phyloP scores from a whole-genome alignment of 1,140 invertebrate species.

The Chrysopa pallens region DNA sequence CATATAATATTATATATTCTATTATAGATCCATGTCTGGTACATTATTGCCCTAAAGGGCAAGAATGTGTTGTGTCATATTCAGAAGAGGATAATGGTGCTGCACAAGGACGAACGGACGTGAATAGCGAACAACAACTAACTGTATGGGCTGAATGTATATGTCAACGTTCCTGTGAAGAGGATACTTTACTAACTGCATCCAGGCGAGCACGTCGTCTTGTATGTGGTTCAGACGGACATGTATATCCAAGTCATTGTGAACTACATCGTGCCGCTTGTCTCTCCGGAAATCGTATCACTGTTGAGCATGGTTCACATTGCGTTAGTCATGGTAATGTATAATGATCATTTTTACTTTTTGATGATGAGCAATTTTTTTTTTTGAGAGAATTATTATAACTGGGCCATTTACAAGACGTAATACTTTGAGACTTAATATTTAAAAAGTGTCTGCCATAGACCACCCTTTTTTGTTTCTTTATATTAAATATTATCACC shows the following conservation, averaged over 20 bases:
- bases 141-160: slow-evolving; percentile 31
- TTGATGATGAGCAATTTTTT: too few species aligned
- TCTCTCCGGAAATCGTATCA: slow-evolving; percentile 33
- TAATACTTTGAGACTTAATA: too few species aligned
- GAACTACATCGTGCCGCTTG: slow-evolving; percentile 55
- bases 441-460: too few species aligned
- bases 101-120: too few species aligned
- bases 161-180: slow-evolving; percentile 35
- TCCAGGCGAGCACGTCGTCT: slow-evolving; percentile 26
- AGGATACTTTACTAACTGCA: slow-evolving; percentile 3
- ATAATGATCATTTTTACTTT: not conserved
- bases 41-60: slow-evolving; percentile 46
- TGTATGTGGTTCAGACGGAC: slow-evolving; percentile 58
- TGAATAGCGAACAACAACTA: not conserved
- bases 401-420: too few species aligned
- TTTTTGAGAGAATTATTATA: too few species aligned
- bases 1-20: not conserved
- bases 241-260: slow-evolving; percentile 56
- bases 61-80: slow-evolving; percentile 37
- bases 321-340: slow-evolving; percentile 26
- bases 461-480: too few species aligned
- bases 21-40: slow-evolving; percentile 40
- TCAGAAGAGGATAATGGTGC: slow-evolving; percentile 15
- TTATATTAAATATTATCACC: too few species aligned
- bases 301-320: slow-evolving; percentile 30